Conservation (phyloP, 2,113 vertebrate genomes). For the Todiramphus chloris region DNA sequence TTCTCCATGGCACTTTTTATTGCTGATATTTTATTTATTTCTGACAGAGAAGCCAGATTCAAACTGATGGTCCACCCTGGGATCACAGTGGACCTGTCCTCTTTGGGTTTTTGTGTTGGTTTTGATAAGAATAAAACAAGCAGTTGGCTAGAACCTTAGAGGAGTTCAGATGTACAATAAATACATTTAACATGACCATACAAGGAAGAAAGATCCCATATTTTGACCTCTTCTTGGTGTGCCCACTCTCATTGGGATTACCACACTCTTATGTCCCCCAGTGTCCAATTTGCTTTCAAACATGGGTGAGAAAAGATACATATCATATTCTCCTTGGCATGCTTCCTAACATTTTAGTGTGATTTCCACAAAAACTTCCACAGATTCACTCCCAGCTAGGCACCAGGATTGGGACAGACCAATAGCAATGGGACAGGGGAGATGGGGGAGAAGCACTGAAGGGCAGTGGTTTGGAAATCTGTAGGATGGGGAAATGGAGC, state of each 20-base stretch:
- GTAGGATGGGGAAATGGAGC: background rate
- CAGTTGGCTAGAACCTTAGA: background rate
- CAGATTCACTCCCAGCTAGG: background rate
- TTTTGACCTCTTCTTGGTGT: background rate
- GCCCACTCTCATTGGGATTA: background rate
- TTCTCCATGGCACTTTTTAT: background rate
- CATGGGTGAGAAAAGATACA: background rate
- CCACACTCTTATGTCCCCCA: background rate
- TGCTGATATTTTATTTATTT: background rate
- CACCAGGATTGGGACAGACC: background rate
- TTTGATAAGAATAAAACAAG: background rate
- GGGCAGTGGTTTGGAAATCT: background rate
- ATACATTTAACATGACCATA: background rate
- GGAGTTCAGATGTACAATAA: background rate
- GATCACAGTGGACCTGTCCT: background rate
- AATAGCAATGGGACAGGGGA: background rate
- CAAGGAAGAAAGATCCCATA: background rate
- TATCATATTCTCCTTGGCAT: background rate
- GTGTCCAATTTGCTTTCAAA: background rate
- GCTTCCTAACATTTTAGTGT: background rate
- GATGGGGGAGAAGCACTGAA: background rate
- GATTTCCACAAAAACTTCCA: background rate
- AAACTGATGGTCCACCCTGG: background rate
- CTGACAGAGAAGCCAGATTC: background rate
- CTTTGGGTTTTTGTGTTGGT: background rate